Percentiles rank a stretch among this genome's conserved stretches.
Conservation (phyloP, 2,113 vertebrate species). For the Aegotheles bennettii region DNA sequence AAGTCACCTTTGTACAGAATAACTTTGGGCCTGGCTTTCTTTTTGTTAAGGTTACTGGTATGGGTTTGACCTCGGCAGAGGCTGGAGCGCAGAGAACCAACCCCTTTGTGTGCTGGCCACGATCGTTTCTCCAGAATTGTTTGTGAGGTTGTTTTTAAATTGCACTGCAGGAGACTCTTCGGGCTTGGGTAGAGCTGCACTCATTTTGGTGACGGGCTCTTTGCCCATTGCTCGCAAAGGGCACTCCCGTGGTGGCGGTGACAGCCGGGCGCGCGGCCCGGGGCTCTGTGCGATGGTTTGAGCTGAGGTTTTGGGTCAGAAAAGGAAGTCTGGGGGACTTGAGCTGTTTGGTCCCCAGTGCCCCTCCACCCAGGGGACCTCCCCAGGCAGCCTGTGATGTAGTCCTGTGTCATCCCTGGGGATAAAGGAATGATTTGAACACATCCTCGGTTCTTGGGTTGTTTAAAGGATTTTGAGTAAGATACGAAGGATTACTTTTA, state of each 20-base stretch:
- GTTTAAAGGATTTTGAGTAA: neutral
- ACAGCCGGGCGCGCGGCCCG: fast-evolving
- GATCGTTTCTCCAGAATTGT: neutral
- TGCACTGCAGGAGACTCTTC: neutral
- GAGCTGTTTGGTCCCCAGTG: neutral
- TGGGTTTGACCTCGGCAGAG: neutral
- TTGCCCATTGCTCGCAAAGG: neutral
- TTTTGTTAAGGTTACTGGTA: neutral
- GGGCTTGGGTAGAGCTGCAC: neutral
- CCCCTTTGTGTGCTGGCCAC: neutral
- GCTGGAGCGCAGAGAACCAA: neutral
- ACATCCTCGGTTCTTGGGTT: neutral
- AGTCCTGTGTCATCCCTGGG: neutral
- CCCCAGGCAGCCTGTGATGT: neutral
- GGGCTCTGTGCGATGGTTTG: neutral
- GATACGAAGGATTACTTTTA: neutral
- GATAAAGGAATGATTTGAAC: neutral
- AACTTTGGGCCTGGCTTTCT: slow-evolving; percentile 19
- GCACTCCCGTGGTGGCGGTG: neutral
- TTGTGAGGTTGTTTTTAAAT: neutral
- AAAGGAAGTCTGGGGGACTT: neutral
- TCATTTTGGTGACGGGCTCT: neutral
- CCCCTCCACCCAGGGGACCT: neutral
- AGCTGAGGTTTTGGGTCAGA: neutral
- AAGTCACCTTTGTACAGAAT: slow-evolving; percentile 42